Evolutionary conservation across 2,113 vertebrate genomes (phyloP), one percentile per base, ranked within the genome.

Genomic region (Gobio gobio): DNA sequence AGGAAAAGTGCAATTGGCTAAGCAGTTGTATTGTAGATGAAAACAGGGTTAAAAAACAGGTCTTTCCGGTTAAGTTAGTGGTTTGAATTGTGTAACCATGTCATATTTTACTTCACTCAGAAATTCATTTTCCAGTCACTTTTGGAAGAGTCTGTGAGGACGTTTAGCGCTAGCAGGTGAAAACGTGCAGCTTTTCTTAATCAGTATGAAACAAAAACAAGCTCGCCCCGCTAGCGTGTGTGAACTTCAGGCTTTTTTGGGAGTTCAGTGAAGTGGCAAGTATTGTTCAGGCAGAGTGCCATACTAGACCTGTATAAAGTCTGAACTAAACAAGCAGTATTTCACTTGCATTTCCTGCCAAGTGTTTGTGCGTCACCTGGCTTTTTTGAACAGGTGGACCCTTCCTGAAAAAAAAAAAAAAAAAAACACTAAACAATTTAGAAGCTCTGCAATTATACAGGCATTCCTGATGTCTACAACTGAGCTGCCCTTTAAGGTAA

Each of bases 231-330:
- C 33, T 86, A 74, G 64, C 79, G 47, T 14, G 22, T 43, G 81
- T 82, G 13, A 80, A 86, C 70, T 54, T n/a, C 64, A 70, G 78
- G 36, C 22, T 76, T 82, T 82, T 76, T 82, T 82, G 75, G 82
- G 84, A 87, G 88, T 86, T 87, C 83, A 86, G 83, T 63, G 58
- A 33, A 83, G 83, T 80, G 83, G 14, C 86, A 86, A 86, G 87
- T 85, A 88, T 76, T 29, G 47, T 87, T 78, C 40, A 70, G 54
- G 54, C 74, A 36, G 20, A 24, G 24, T 58, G 18, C 63, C 20
- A 29, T 72, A 33, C 49, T 33, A 54, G 47, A 58, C 40, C 70
- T 29, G 8, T 20, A 47, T 68, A 81, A 49, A 58, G 49, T 78
- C 16, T 22, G 29, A 20, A 18, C 16, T 58, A 78, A 33, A 49